phyloP scores from a whole-genome alignment of 2,888 invertebrate genomes.

The Habrosyne pyritoides region DNA sequence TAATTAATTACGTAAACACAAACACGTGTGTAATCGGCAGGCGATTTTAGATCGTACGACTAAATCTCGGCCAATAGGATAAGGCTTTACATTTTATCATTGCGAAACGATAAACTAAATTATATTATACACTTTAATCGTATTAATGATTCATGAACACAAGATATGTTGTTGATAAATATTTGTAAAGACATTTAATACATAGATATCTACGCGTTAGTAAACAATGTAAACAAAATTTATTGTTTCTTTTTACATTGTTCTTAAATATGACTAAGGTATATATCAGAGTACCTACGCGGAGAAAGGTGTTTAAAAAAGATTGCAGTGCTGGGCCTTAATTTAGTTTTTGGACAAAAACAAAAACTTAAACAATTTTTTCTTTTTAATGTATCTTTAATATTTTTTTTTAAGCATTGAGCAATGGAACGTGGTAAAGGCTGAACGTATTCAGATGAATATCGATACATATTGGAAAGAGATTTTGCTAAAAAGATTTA shows the following conservation, averaged over 20 bases:
- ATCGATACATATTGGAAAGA: no score
- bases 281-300: no score
- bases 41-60: slow-evolving; percentile 24
- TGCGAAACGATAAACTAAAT: slow-evolving; percentile 3
- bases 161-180: not conserved
- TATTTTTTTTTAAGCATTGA: no score
- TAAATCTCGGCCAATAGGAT: slow-evolving; percentile 25
- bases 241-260: not conserved
- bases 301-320: no score
- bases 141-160: not conserved
- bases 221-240: not conserved
- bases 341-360: no score
- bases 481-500: no score
- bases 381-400: no score
- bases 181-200: not conserved
- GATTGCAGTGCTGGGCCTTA: no score
- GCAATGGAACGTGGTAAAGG: no score
- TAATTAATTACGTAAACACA: slow-evolving; percentile 11
- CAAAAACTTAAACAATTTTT: no score
- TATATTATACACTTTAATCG: not conserved
- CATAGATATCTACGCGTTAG: not conserved
- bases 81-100: slow-evolving; percentile 7
- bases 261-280: not conserved
- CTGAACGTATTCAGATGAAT: no score
- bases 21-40: slow-evolving; percentile 11